Evolutionary conservation across 2,888 invertebrate species (phyloP).

Genomic region (Meta bourneti): DNA sequence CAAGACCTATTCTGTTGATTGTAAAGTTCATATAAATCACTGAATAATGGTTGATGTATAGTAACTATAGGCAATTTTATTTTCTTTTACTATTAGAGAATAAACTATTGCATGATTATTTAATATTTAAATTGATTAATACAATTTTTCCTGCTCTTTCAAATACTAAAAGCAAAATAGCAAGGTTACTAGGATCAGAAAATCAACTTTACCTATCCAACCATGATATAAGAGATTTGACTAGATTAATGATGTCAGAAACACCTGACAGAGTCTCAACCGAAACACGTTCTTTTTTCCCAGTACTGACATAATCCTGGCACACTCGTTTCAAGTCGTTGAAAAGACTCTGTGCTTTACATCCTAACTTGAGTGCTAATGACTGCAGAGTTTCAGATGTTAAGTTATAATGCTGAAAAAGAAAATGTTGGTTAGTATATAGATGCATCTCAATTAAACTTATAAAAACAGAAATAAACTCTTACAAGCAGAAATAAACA

Average conservation of each 20-base stretch:
- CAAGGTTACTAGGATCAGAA: not conserved
- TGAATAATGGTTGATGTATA: too few relatives aligned
- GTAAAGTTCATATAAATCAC: too few relatives aligned
- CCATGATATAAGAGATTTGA: constrained; percentile 95
- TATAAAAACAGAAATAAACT: too few relatives aligned
- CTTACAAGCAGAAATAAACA: too few relatives aligned
- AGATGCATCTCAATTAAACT: not conserved
- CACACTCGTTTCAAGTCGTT: constrained; percentile 84
- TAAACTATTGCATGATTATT: too few relatives aligned
- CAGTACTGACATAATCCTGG: constrained; percentile 62
- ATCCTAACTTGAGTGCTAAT: constrained; percentile 90
- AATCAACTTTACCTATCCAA: constrained; percentile 86
- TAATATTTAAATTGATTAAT: too few relatives aligned
- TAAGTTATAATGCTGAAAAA: constrained; percentile 90
- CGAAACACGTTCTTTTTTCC: constrained; percentile 83
- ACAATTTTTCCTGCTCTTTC: too few relatives aligned
- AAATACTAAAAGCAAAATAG: not conserved
- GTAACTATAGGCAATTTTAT: too few relatives aligned
- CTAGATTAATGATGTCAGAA: constrained; percentile 89
- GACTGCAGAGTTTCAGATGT: constrained; percentile 95
- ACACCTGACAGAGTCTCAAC: constrained; percentile 92
- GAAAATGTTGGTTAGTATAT: not conserved
- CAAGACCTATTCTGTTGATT: too few relatives aligned
- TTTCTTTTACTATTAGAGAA: too few relatives aligned
- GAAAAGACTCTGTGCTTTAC: constrained; percentile 88